phyloP scores from a whole-genome alignment of 1,140 invertebrate species.

The Cherax destructor region DNA sequence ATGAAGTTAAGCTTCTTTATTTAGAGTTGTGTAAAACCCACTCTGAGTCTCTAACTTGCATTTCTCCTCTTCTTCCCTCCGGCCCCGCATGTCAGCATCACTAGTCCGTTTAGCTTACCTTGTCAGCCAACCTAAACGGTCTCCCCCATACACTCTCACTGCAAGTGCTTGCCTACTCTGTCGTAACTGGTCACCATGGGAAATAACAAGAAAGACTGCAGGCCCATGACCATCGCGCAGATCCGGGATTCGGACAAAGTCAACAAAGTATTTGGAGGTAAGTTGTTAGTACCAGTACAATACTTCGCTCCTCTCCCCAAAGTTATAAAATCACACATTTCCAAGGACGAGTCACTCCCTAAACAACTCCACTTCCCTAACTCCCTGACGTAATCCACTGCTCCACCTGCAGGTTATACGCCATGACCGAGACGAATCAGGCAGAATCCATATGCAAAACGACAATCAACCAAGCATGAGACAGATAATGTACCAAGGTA shows the following conservation, averaged over 20 bases:
- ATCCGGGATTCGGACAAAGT: conserved; percentile 25
- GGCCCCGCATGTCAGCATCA: neutral
- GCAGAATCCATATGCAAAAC: conserved; percentile 18
- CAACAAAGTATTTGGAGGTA: conserved; percentile 49
- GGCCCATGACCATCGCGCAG: conserved; percentile 40
- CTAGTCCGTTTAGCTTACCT: neutral
- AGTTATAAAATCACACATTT: too few relatives aligned
- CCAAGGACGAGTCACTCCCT: neutral
- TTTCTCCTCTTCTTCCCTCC: neutral
- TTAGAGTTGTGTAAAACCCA: neutral
- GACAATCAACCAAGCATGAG: conserved; percentile 9
- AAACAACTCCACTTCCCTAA: neutral
- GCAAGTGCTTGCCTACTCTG: neutral
- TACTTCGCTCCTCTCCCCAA: neutral
- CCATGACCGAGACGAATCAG: conserved; percentile 5
- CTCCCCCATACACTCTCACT: neutral
- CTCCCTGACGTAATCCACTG: conserved; percentile 20
- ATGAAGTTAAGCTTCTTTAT: neutral
- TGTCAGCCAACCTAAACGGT: neutral
- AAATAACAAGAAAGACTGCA: neutral
- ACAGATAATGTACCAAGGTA: conserved; percentile 42
- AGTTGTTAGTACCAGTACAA: neutral
- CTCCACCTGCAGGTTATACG: conserved; percentile 33
- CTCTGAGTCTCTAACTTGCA: neutral
- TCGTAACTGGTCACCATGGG: neutral